Evolutionary conservation across 2,113 vertebrate species (phyloP), one percentile per base, ranked within the genome.

Genomic region (Lophius piscatorius): DNA sequence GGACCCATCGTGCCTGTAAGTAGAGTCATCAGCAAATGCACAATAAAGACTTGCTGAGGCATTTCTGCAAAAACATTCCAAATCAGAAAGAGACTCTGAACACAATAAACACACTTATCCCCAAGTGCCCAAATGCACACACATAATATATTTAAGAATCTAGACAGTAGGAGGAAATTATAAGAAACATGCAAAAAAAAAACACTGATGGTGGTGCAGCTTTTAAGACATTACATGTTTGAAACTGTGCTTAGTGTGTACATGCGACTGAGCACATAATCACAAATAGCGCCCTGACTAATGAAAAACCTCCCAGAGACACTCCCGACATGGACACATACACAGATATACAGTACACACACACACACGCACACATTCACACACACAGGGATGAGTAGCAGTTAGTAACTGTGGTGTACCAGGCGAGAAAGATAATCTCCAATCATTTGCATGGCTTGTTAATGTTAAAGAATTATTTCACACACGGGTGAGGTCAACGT

Each of bases 391-490:
- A 62, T 72, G 74, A 78, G 59, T 49, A 78, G 71, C 69, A 79
- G 59, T 50, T 36, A 61, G 41, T 73, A 70, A 77, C 70, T 52
- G 63, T 72, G 62, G 59, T 54, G 40, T 68, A 74, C 55, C 31
- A 36, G 34, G 33, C 64, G 51, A 31, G 44, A 85, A 87, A 84
- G 81, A 79, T 86, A 73, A 78, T 60, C 64, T 80, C 68, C 78
- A 56, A 75, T 83, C 18, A 88, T 85, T 80, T 82, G 74, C 74
- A 75, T 86, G 9, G 17, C 63, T 76, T 75, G 61, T 60, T 82
- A 48, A 75, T 81, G 67, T 76, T 86, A 74, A 83, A 84, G 49
- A 55, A 65, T 46, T 47, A 72, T 86, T 86, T 85, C 70, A 70
- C n/a, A 66, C 69, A 68, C 35, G 58, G 31, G 52, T 66, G 75